phyloP scores from a whole-genome alignment of 2,113 vertebrate species.

The Bubo blakistoni region DNA sequence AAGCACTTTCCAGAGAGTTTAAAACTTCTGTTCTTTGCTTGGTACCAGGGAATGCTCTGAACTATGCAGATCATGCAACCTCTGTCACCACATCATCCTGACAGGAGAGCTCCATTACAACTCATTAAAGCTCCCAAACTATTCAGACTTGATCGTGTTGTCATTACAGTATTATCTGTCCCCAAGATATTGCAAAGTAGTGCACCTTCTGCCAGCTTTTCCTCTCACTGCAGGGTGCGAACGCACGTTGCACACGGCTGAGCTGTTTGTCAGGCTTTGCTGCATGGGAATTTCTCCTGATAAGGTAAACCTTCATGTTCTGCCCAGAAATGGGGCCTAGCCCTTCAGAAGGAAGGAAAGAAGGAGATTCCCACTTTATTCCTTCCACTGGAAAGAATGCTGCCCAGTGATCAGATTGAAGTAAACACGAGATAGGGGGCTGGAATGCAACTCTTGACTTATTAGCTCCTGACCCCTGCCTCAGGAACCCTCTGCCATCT shows the following conservation, averaged over 20 bases:
- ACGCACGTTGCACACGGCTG: background rate
- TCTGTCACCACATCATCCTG: background rate
- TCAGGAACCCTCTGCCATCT: background rate
- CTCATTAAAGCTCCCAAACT: background rate
- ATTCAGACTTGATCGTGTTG: background rate
- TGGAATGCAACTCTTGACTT: conserved; percentile 24
- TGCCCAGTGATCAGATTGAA: background rate
- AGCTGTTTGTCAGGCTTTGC: background rate
- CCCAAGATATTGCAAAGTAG: background rate
- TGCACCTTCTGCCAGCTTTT: background rate
- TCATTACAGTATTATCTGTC: conserved; percentile 7
- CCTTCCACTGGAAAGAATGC: conserved; percentile 24
- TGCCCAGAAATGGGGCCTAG: background rate
- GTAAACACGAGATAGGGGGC: background rate
- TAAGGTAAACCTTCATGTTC: background rate
- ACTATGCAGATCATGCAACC: background rate
- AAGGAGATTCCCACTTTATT: background rate
- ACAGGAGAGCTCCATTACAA: background rate
- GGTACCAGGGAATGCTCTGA: background rate
- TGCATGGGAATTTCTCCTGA: background rate
- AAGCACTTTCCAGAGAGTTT: background rate
- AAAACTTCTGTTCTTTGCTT: background rate
- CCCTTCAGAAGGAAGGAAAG: background rate
- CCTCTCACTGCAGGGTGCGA: fast-evolving
- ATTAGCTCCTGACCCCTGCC: background rate